Base-by-base conservation (phyloP, 2,888 invertebrate genomes). In the Autographa pulchrina region DNA sequence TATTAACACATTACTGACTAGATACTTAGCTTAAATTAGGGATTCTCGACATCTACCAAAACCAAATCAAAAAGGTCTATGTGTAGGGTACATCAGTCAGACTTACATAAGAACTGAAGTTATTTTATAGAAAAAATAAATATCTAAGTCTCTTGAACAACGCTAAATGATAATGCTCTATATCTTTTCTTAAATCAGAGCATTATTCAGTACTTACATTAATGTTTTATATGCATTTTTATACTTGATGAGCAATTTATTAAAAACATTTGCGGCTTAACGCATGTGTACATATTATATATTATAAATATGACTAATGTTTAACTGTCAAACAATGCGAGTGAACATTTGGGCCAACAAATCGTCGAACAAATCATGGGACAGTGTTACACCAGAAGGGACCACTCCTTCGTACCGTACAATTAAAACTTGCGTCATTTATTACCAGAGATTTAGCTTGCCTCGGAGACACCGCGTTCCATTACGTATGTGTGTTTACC, bases 381-480 rank as follows among this genome's bases (percentile, higher is more conserved):
- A 41, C 73, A 77, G 64, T 61, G 31, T 60, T 69, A 52, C 63
- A 79, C 60, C 82, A 84, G 84, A 83, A 62, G 82, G 78, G 81
- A 71, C 81, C 81, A 67, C 32, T 78, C 74, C 77, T 81, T 74
- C 72, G 73, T 63, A 63, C 64, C 41, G 71, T 73, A 81, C 86
- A 85, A 86, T 85, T 85, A 86, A 86, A 85, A 85, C 85, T 85
- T 85, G 74, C 14, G 67, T 85, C 85, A 85, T 85, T 85, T 85
- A 82, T 85, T 76, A 81, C 68, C 62, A 69, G 81, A 78, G 78
- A 78, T 78, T 78, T 78, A 78, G 80, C 80, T 78, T 72, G 77
- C 77, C 72, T 80, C 18, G 67, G 77, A 78, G 77, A 80, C 80
- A 70, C 80, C 60, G 77, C 68, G 80, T 72, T 76, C 65, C 68